phyloP scores from a whole-genome alignment of 2,888 invertebrate genomes.

The Neuroscelio doddi region DNA sequence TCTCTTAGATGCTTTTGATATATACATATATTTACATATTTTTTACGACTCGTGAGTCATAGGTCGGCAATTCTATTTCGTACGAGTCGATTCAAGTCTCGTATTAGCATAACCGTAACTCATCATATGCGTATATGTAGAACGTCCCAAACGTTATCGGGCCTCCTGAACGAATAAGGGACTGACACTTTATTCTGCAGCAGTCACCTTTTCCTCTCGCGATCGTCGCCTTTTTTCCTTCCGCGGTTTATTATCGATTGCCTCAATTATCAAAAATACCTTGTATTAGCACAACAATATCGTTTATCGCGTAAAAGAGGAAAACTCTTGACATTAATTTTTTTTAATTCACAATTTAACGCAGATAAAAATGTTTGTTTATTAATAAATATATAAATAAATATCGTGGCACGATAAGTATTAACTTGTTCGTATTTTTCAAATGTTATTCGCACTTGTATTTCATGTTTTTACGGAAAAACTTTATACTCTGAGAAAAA shows the following conservation, averaged over 20 bases:
- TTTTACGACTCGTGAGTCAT: slow-evolving; percentile 7
- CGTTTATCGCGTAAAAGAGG: slow-evolving; percentile 6
- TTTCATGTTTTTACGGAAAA: no score
- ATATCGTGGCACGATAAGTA: no score
- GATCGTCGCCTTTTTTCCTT: slow-evolving; percentile 8
- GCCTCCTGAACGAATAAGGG: no score
- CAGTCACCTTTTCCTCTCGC: slow-evolving; percentile 15
- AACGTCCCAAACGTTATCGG: slow-evolving; percentile 28
- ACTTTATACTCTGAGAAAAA: no score
- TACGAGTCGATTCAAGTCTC: slow-evolving; percentile 7
- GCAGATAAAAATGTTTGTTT: no score
- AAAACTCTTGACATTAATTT: no score
- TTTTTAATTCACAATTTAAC: no score
- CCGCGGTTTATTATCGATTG: slow-evolving; percentile 19
- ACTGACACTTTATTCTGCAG: slow-evolving; percentile 21
- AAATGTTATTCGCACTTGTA: no score
- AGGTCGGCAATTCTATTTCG: slow-evolving; percentile 14
- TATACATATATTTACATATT: slow-evolving; percentile 11
- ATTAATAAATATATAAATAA: no score
- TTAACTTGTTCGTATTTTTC: no score
- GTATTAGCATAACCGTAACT: slow-evolving; percentile 35
- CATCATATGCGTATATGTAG: slow-evolving; percentile 28
- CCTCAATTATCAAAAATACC: slow-evolving; percentile 18
- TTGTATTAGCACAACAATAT: slow-evolving; percentile 25
- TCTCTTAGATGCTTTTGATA: slow-evolving; percentile 7